Evolutionary conservation across 2,113 vertebrate species (phyloP).

Genomic region (Polypterus bichir): DNA sequence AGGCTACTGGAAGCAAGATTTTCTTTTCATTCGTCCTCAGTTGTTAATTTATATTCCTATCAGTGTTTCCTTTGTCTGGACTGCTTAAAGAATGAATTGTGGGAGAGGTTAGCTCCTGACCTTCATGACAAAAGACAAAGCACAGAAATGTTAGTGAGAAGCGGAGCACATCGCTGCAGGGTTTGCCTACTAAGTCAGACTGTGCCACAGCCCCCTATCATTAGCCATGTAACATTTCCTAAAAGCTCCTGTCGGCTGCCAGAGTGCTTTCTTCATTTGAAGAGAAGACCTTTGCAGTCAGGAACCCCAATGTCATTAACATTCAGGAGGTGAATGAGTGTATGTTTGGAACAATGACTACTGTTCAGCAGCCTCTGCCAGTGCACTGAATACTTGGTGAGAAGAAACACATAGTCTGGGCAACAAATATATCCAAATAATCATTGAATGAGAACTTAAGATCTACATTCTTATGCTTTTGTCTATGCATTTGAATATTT

Average conservation of each 20-base stretch:
- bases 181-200: conserved; percentile 2
- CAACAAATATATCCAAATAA: conserved; percentile 20
- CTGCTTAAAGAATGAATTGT: conserved; percentile 9
- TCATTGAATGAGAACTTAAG: neutral
- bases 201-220: neutral
- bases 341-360: conserved; percentile 10
- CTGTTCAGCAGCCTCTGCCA: conserved; percentile 26
- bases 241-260: conserved; percentile 1
- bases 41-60: neutral
- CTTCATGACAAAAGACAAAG: conserved; percentile 12
- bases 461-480: no score
- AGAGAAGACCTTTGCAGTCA: neutral
- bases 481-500: no score
- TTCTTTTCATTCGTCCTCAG: conserved; percentile 3
- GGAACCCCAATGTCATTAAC: conserved; percentile 19
- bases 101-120: conserved; percentile 21
- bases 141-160: conserved; percentile 4
- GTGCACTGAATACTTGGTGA: conserved; percentile 22
- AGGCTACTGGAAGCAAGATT: neutral
- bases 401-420: conserved; percentile 25
- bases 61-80: conserved; percentile 3
- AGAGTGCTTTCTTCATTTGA: neutral
- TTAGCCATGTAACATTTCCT: neutral
- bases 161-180: conserved; percentile 1
- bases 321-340: conserved; percentile 19